These are phyloP conservation scores for Agrochola lota DNA, from an alignment of 2,888 invertebrate species.

Conservation along the genomic window DNA sequence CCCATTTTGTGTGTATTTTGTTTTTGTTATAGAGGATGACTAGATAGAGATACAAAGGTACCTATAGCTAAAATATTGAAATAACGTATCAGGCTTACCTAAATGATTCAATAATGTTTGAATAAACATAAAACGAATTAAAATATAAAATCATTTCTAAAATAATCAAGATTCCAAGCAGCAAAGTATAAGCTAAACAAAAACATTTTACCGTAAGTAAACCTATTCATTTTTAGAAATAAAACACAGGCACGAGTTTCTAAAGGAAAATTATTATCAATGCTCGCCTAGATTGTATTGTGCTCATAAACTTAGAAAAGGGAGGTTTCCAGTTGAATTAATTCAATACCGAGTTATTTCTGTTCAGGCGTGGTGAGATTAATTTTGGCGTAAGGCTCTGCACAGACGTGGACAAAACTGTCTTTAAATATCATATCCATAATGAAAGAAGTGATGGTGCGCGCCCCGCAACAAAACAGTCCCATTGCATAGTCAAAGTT, in stretches of 20 bases:
- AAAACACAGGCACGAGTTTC: background rate
- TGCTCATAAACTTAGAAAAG: slow-evolving; percentile 10
- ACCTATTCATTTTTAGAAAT: background rate
- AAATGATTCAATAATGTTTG: background rate
- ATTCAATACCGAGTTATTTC: slow-evolving; percentile 38
- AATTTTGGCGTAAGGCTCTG: background rate
- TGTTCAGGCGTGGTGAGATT: slow-evolving; percentile 15
- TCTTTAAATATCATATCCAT: background rate
- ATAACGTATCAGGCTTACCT: background rate
- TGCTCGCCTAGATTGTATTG: background rate
- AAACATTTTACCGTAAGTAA: background rate
- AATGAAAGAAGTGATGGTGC: background rate
- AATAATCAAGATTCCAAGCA: background rate
- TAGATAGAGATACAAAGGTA: background rate
- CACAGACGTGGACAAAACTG: background rate
- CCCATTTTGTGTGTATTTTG: background rate
- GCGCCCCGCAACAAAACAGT: background rate
- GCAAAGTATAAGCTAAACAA: background rate
- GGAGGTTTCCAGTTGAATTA: slow-evolving; percentile 16
- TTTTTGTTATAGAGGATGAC: background rate
- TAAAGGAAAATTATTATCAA: slow-evolving; percentile 21
- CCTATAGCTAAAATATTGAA: background rate
- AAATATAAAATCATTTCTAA: background rate
- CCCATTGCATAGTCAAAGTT: background rate
- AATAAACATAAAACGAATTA: background rate